Percentiles rank a stretch among this genome's conserved stretches.
phyloP scores from a whole-genome alignment of 1,140 invertebrate species.

The Eurosta solidaginis region DNA sequence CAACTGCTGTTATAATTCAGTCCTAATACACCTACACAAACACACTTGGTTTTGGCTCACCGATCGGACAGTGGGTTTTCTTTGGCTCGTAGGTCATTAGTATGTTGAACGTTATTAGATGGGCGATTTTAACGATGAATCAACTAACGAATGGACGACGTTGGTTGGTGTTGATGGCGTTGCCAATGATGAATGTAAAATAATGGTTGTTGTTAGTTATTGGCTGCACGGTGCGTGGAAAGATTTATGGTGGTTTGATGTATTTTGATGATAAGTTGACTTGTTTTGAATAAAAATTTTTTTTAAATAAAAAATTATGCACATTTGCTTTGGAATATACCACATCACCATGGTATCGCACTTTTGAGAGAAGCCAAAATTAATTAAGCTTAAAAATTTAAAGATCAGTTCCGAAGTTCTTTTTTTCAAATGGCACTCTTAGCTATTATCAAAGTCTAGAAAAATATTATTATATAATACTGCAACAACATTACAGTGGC shows the following conservation, averaged over 20 bases:
- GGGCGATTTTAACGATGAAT: not conserved
- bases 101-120: constrained; percentile 20
- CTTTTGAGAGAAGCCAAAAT: too few species aligned
- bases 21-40: constrained; percentile 7
- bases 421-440: too few species aligned
- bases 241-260: constrained; percentile 13
- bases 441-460: too few species aligned
- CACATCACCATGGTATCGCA: too few species aligned
- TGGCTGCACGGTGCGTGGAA: not conserved
- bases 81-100: not conserved
- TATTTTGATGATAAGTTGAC: too few species aligned
- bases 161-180: not conserved
- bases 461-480: too few species aligned
- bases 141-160: not conserved
- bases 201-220: not conserved
- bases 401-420: too few species aligned
- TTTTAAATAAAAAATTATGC: too few species aligned
- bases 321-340: too few species aligned
- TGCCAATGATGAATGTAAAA: not conserved
- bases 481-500: too few species aligned
- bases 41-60: not conserved
- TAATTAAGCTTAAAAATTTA: too few species aligned
- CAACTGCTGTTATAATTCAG: not conserved
- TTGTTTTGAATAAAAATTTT: too few species aligned
- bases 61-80: not conserved